Percentiles rank a stretch among this genome's conserved stretches.
Evolutionary conservation across 1,140 invertebrate species (phyloP).

Genomic region (Lepidurus apus): DNA sequence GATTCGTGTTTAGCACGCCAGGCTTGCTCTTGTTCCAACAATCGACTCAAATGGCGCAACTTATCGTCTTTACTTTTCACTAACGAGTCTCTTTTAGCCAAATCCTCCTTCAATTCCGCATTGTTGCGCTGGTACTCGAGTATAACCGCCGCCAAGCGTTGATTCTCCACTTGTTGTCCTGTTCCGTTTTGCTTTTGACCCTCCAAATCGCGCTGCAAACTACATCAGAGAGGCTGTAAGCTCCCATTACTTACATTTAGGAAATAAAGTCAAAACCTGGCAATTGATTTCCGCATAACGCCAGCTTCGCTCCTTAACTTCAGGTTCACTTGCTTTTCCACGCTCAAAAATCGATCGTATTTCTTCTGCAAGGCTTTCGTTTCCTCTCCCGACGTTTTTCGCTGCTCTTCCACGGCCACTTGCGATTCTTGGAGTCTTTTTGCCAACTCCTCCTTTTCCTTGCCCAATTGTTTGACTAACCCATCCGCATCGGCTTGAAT

Average conservation of each 20-base stretch:
- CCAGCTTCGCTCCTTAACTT: constrained; percentile 30
- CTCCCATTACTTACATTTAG: too few species aligned
- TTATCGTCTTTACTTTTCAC: constrained; percentile 11
- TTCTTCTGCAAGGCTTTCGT: constrained; percentile 27
- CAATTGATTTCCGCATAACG: constrained; percentile 29
- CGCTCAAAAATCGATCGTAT: constrained; percentile 20
- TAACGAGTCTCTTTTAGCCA: constrained; percentile 9
- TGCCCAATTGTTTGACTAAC: background rate
- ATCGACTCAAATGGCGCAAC: background rate
- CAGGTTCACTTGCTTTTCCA: constrained; percentile 32
- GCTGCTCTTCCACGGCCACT: constrained; percentile 7
- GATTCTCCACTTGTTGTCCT: constrained; percentile 24
- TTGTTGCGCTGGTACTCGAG: background rate
- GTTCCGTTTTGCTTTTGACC: background rate
- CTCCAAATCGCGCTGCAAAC: constrained; percentile 31
- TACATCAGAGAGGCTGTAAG: background rate
- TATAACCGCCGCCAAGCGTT: constrained; percentile 2
- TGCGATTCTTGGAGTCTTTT: constrained; percentile 16
- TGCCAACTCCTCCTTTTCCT: constrained; percentile 4
- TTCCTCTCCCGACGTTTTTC: constrained; percentile 25
- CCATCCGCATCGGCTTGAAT: background rate
- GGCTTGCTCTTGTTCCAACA: background rate
- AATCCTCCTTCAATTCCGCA: background rate
- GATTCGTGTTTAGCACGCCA: background rate
- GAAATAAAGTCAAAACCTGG: constrained; percentile 1